Percentiles rank a stretch among this genome's conserved stretches.
These are phyloP conservation scores for Meloidogyne hapla DNA, from an alignment of 1,140 invertebrate species.

Conservation along the genomic window DNA sequence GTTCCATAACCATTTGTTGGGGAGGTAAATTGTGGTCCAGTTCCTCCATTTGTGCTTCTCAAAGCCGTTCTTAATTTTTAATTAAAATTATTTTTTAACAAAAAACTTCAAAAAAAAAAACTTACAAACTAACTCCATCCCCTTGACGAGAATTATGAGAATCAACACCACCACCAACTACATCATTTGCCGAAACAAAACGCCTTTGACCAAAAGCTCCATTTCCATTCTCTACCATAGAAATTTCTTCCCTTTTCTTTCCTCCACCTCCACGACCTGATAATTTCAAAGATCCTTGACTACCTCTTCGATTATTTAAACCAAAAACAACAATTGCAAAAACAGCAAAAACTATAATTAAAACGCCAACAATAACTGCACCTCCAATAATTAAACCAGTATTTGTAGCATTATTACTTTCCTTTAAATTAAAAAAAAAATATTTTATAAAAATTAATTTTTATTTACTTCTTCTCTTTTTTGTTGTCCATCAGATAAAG, in stretches of 20 bases:
- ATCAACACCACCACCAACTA: not conserved
- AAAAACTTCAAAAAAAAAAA: not conserved
- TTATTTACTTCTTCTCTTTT: not conserved
- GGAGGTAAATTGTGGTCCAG: not conserved
- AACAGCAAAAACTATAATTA: constrained; percentile 23
- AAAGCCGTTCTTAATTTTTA: not conserved
- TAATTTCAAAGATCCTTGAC: not conserved
- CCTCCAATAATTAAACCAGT: constrained; percentile 26
- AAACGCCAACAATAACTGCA: constrained; percentile 23
- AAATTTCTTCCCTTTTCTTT: not conserved
- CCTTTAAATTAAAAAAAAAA: constrained; percentile 10
- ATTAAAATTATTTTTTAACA: not conserved
- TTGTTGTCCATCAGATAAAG: not conserved
- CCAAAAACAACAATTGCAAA: constrained; percentile 31
- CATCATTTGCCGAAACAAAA: constrained; percentile 1
- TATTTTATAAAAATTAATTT: not conserved
- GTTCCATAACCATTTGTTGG: not conserved
- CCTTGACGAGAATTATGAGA: not conserved
- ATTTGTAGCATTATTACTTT: not conserved
- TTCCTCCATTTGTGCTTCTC: not conserved
- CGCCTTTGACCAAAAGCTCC: not conserved
- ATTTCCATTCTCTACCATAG: constrained; percentile 1
- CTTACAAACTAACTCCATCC: not conserved
- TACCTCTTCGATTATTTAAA: not conserved
- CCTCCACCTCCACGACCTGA: not conserved